Evolutionary conservation across 2,888 invertebrate species (phyloP).

Genomic region (Phaedon cochleariae): DNA sequence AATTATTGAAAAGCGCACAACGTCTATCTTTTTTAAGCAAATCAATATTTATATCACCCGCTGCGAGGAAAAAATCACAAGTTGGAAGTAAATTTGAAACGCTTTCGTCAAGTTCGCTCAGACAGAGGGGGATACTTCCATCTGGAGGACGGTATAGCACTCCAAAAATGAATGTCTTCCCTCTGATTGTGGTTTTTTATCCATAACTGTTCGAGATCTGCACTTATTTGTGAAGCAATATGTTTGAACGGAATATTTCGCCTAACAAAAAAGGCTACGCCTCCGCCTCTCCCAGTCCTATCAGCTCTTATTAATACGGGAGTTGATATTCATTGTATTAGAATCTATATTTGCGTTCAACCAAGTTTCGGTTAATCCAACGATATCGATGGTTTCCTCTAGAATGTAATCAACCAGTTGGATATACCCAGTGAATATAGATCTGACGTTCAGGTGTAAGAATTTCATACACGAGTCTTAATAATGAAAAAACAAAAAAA

Average conservation of each 20-base stretch:
- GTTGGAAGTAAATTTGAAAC: slow-evolving; percentile 3
- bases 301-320: not conserved
- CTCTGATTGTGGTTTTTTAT: not conserved
- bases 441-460: too few species aligned
- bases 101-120: slow-evolving; percentile 4
- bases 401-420: not conserved
- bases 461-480: too few species aligned
- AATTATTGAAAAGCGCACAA: not conserved
- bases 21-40: not conserved
- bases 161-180: not conserved
- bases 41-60: slow-evolving; percentile 12
- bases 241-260: not conserved
- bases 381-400: not conserved
- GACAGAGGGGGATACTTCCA: slow-evolving; percentile 2
- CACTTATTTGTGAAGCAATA: slow-evolving; percentile 2
- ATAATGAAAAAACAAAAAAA: too few species aligned
- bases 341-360: not conserved
- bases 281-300: not conserved
- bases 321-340: not conserved
- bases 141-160: not conserved
- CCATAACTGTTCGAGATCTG: not conserved
- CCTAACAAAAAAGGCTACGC: slow-evolving; percentile 4
- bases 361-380: not conserved
- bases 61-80: not conserved
- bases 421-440: not conserved